Evolutionary conservation across 2,888 invertebrate species (phyloP).

Genomic region (Acleris holmiana): DNA sequence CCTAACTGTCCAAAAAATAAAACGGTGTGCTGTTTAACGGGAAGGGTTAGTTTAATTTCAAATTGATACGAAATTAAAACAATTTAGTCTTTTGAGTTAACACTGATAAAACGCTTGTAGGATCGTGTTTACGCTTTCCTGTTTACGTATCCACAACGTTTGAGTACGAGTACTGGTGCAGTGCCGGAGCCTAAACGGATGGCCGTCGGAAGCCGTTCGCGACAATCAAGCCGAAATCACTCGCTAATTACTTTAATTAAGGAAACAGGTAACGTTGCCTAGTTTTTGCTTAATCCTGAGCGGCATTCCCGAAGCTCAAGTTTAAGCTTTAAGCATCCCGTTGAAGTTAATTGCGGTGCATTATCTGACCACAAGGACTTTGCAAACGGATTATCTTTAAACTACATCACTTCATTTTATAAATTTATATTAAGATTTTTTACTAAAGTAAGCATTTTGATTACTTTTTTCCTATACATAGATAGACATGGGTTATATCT

Average conservation of each 20-base stretch:
- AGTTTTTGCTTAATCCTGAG: conserved; percentile 56
- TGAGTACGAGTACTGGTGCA: conserved; percentile 4
- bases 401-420: background rate
- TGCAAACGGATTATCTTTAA: background rate
- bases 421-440: too few relatives aligned
- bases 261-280: conserved; percentile 70
- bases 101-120: too few relatives aligned
- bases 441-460: too few relatives aligned
- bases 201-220: conserved; percentile 67
- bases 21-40: too few relatives aligned
- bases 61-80: too few relatives aligned
- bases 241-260: conserved; percentile 79
- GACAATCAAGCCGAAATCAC: conserved; percentile 77
- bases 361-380: background rate
- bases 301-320: conserved; percentile 60
- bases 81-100: too few relatives aligned
- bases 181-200: conserved; percentile 51
- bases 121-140: too few relatives aligned
- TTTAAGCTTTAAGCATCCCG: conserved; percentile 49
- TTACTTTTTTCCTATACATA: too few relatives aligned
- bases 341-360: conserved; percentile 25
- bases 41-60: too few relatives aligned
- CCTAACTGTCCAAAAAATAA: too few relatives aligned
- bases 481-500: too few relatives aligned
- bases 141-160: background rate